Evolutionary conservation across 2,113 vertebrate species (phyloP).

Genomic region (Crotalus viridis): DNA sequence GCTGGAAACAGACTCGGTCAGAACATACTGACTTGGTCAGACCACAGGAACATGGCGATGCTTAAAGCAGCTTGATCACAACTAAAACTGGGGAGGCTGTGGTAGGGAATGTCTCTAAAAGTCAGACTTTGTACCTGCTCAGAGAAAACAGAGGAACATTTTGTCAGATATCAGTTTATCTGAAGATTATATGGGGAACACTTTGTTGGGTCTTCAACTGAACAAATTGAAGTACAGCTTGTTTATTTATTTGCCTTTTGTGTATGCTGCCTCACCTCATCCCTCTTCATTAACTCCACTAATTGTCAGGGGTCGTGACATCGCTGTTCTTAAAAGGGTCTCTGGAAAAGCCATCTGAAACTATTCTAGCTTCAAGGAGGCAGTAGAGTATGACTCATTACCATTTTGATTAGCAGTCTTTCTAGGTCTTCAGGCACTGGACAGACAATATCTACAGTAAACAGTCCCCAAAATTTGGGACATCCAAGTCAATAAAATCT

Average conservation of each 20-base stretch:
- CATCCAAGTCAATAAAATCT: background rate
- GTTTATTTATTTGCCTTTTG: background rate
- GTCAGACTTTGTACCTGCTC: background rate
- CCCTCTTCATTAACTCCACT: background rate
- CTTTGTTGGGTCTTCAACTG: background rate
- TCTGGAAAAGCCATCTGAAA: background rate
- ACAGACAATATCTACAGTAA: background rate
- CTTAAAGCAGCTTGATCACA: background rate
- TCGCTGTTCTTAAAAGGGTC: background rate
- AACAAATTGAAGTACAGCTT: background rate
- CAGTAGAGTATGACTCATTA: background rate
- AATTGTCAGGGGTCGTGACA: background rate
- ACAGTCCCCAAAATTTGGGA: background rate
- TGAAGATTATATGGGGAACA: background rate
- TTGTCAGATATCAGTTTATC: background rate
- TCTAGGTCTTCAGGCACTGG: background rate
- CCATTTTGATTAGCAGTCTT: background rate
- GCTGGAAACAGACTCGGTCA: background rate
- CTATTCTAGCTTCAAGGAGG: background rate
- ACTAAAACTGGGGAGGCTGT: background rate
- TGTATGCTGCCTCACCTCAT: background rate
- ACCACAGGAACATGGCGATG: background rate
- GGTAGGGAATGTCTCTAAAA: constrained; percentile 24
- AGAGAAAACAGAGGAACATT: background rate
- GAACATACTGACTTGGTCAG: background rate